These are phyloP conservation scores for Mus caroli DNA, from an alignment of 2,797 vertebrate species.

Conservation along the genomic window DNA sequence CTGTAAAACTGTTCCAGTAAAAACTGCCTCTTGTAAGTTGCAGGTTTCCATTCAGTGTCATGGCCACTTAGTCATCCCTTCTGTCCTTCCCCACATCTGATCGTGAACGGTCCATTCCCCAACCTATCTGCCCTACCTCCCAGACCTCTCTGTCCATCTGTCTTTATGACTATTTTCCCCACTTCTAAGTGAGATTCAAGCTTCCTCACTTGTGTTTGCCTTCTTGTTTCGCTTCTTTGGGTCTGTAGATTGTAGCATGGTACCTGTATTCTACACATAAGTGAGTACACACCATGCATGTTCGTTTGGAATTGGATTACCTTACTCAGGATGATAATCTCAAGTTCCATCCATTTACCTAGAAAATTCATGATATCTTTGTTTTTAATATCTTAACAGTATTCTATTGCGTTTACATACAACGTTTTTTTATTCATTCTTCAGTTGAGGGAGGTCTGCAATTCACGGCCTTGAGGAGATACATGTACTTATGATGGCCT, in stretches of 20 bases:
- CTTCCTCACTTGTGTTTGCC: neutral
- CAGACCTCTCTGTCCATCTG: neutral
- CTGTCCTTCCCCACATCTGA: neutral
- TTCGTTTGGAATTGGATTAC: neutral
- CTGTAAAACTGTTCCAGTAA: neutral
- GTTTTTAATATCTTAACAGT: neutral
- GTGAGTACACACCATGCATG: neutral
- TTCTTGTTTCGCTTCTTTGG: neutral
- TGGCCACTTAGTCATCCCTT: neutral
- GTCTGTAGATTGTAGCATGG: neutral
- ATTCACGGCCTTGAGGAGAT: neutral
- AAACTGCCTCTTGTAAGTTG: neutral
- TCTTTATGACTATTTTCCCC: neutral
- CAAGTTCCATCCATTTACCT: neutral
- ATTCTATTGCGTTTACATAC: neutral
- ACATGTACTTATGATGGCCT: too few relatives aligned
- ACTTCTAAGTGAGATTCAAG: neutral
- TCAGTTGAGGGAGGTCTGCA: neutral
- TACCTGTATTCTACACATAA: neutral
- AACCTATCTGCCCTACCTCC: neutral
- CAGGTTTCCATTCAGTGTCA: neutral
- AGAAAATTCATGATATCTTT: neutral
- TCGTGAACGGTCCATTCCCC: neutral
- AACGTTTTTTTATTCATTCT: neutral
- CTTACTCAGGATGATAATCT: neutral